Conservation (phyloP, 1,140 invertebrate species). For the Drosophila lowei region DNA sequence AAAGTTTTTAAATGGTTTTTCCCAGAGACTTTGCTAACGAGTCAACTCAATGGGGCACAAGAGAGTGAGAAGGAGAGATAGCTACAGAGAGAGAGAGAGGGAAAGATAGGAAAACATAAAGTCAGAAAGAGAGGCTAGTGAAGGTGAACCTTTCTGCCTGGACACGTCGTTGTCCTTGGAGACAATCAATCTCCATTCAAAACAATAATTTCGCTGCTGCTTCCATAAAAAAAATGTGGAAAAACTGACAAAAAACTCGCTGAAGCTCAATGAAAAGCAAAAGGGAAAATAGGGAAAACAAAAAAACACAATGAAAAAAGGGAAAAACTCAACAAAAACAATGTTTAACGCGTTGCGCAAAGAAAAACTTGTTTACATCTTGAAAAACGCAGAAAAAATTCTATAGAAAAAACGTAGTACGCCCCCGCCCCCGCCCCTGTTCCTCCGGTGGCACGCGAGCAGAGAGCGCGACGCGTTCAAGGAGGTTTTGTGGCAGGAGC, state of each 20-base stretch:
- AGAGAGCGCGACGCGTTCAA: constrained; percentile 27
- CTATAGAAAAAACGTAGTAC: constrained; percentile 37
- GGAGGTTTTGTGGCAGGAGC: constrained; percentile 49
- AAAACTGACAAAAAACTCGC: constrained; percentile 61
- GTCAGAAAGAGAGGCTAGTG: neutral
- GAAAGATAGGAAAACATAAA: no score
- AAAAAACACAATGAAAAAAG: constrained; percentile 42
- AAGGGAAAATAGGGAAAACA: constrained; percentile 26
- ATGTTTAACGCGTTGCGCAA: constrained; percentile 63
- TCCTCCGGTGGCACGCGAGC: constrained; percentile 54
- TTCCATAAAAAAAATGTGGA: constrained; percentile 15
- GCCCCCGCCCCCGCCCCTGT: constrained; percentile 36
- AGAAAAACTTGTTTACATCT: constrained; percentile 82
- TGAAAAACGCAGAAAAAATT: constrained; percentile 61
- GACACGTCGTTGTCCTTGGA: constrained; percentile 75
- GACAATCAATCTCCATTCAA: constrained; percentile 82
- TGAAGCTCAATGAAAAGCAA: constrained; percentile 53
- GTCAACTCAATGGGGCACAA: constrained; percentile 17
- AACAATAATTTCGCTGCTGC: constrained; percentile 73
- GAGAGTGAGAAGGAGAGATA: neutral
- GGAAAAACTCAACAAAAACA: constrained; percentile 44
- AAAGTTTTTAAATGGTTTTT: constrained; percentile 60
- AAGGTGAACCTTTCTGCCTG: constrained; percentile 55
- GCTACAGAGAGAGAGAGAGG: no score
- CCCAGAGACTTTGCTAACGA: constrained; percentile 55